These are phyloP conservation scores for Lophura nycthemera DNA, from an alignment of 2,113 vertebrate genomes.

Conservation along the genomic window DNA sequence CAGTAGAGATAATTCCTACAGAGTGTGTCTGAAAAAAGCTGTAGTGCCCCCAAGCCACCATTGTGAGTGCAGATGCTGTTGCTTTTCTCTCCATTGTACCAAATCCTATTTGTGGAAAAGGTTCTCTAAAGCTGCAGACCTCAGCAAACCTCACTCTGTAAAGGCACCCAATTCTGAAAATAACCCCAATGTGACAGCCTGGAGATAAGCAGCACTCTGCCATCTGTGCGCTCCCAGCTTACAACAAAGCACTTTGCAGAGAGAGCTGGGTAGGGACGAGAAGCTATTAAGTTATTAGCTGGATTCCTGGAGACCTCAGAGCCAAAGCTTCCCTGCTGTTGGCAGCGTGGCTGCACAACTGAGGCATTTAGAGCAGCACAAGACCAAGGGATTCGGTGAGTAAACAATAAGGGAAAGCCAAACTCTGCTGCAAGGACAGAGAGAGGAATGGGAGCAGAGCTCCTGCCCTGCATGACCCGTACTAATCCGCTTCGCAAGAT, in stretches of 20 bases:
- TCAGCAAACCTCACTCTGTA: background rate
- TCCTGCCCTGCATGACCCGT: conserved; percentile 10
- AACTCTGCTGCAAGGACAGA: conserved; percentile 1
- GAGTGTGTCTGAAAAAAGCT: background rate
- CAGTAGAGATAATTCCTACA: background rate
- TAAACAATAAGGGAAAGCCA: conserved; percentile 52
- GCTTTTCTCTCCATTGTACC: conserved; percentile 44
- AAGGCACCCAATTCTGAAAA: conserved; percentile 35
- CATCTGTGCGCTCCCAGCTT: conserved; percentile 39
- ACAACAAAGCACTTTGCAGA: conserved; percentile 52
- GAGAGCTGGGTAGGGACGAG: conserved; percentile 10
- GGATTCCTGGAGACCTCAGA: conserved; percentile 70
- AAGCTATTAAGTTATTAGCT: conserved; percentile 72
- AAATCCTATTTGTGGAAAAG: background rate
- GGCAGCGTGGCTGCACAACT: conserved; percentile 66
- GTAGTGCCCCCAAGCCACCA: background rate
- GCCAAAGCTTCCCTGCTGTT: conserved; percentile 31
- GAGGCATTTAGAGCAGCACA: conserved; percentile 65
- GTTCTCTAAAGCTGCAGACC: background rate
- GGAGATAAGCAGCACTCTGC: conserved; percentile 41
- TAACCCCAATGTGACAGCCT: background rate
- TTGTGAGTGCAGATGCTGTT: conserved; percentile 15
- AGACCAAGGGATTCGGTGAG: conserved; percentile 20
- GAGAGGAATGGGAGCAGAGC: background rate
- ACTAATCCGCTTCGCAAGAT: conserved; percentile 67